A percentile compares a stretch with the other conserved stretches of the same genome.
phyloP scores from a whole-genome alignment of 2,797 vertebrate genomes.

The Chromobotia macracanthus region DNA sequence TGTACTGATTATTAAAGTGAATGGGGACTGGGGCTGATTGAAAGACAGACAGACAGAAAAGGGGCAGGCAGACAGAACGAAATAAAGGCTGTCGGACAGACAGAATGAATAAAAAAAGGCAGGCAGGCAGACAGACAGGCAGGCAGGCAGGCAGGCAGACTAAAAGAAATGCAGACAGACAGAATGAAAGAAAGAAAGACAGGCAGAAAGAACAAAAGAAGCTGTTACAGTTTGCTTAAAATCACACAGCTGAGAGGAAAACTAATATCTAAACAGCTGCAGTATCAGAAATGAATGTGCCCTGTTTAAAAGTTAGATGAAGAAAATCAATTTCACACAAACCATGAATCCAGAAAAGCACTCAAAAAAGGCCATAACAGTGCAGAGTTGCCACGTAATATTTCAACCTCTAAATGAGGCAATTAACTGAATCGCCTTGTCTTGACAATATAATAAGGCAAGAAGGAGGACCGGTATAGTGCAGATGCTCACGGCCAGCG shows the following conservation, averaged over 20 bases:
- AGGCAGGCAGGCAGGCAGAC: no score
- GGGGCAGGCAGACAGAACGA: no score
- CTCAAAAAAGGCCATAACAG: slow-evolving; percentile 51
- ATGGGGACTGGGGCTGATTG: background rate
- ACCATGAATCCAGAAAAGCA: slow-evolving; percentile 54
- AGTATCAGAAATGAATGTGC: background rate
- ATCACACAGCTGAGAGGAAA: background rate
- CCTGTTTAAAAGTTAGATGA: slow-evolving; percentile 1
- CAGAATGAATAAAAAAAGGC: no score
- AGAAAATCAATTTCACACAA: slow-evolving; percentile 53
- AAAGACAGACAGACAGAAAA: background rate
- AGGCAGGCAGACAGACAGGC: no score
- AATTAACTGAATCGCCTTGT: slow-evolving; percentile 64
- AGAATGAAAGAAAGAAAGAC: no score
- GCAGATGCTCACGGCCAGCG: slow-evolving; percentile 14
- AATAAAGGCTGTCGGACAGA: no score
- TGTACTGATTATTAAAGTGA: background rate
- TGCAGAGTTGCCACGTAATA: slow-evolving; percentile 56
- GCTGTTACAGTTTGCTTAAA: background rate
- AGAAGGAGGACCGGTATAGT: slow-evolving; percentile 34
- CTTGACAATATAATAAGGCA: slow-evolving; percentile 57
- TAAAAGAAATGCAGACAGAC: background rate
- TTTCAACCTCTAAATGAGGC: slow-evolving; percentile 63
- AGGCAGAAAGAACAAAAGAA: no score
- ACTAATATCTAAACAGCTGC: background rate